Evolutionary conservation across 2,797 vertebrate genomes (phyloP).

Genomic region (Manis javanica): DNA sequence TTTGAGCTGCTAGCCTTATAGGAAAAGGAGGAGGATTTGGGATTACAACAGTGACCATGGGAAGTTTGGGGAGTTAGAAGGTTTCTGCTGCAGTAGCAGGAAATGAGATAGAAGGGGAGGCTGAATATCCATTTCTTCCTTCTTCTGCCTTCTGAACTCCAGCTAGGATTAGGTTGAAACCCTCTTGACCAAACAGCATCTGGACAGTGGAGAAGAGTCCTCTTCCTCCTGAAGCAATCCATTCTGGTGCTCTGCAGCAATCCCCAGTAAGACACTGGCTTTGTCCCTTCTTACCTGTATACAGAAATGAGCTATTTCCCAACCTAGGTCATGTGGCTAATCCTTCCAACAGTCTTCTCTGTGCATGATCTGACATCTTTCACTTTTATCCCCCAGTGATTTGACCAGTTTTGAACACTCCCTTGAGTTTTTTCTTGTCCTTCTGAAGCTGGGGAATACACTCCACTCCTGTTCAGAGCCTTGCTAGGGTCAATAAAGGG

Average conservation of each 20-base stretch:
- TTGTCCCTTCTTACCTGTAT: not conserved
- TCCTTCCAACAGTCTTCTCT: not conserved
- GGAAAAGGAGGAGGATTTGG: not conserved
- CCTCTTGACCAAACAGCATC: not conserved
- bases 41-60: constrained; percentile 4
- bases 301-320: not conserved
- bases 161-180: not conserved
- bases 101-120: not conserved
- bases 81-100: not conserved
- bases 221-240: not conserved
- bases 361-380: not conserved
- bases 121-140: not conserved
- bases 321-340: not conserved
- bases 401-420: not conserved
- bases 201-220: not conserved
- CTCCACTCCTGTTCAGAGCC: not conserved
- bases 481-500: not conserved
- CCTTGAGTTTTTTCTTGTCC: not conserved
- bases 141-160: not conserved
- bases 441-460: not conserved
- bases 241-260: not conserved
- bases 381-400: not conserved
- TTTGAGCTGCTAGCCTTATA: constrained; percentile 13
- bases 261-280: not conserved
- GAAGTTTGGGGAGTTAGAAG: not conserved